Evolutionary conservation across 2,113 vertebrate species (phyloP), one percentile per base, ranked within the genome.

Genomic region (Bos indicus): DNA sequence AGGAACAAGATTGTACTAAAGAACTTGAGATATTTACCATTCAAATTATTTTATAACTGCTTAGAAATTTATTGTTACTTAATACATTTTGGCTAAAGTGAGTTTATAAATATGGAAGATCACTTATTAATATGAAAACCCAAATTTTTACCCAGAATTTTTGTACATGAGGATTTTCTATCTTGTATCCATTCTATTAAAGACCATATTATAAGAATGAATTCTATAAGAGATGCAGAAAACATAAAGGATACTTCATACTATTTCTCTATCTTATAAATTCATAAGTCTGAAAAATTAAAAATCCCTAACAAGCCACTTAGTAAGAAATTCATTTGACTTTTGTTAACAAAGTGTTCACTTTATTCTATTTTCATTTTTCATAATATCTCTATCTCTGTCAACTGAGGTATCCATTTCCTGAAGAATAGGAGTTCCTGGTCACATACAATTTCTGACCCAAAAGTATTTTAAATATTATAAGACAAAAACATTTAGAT

Each of bases 301-400:
- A 86, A 90, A 7, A 48, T 23, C 7, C 13, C 14, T 33, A 16
- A 6, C 62, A 89, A 51, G 10, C 6, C 21, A 81, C 28, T 90
- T 87, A 67, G 8, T 52, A 94, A 96, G 2, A 96, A 57, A 57
- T 17, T 2, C 33, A 60, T 48, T 60, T 74, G 21, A 54, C 3
- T 90, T 71, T 90, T 57, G 16, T 88, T 98, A 94, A 88, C 9
- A 26, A 88, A 91, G 13, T 59, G 0, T 9, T 92, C 33, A n/a
- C 62, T 80, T 81, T 48, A 78, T 48, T 88, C 12, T 19, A 28
- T 8, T 59, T 59, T 84, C n/a, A 59, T 80, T 94, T 57, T 95
- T 91, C 10, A 54, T 90, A 36, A 26, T 11, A 40, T 36, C 23
- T 52, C 28, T 30, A 60, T 89, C 28, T n/a, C 1, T 71, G 60